Evolutionary conservation across 2,888 invertebrate species (phyloP).

Genomic region (Synanthedon vespiformis): DNA sequence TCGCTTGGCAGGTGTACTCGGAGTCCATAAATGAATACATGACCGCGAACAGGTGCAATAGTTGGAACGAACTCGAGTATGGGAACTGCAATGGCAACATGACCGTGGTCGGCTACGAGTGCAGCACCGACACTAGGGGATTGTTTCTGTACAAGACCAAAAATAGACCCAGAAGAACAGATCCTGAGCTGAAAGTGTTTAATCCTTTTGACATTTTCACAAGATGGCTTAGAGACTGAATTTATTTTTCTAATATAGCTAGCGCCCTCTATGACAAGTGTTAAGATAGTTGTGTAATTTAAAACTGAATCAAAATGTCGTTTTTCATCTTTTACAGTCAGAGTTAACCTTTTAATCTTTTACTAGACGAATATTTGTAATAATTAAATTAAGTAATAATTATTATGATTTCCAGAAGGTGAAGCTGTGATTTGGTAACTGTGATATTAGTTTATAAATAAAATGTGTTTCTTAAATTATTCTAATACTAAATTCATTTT

Average conservation of each 20-base stretch:
- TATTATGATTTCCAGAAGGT: neutral
- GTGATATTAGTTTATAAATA: constrained; percentile 24
- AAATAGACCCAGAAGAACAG: constrained; percentile 7
- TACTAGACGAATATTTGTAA: neutral
- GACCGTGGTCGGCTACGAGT: constrained; percentile 33
- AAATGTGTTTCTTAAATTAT: neutral
- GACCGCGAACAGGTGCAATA: constrained; percentile 26
- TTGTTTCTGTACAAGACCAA: constrained; percentile 34
- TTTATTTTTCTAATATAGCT: no score
- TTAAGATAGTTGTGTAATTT: no score
- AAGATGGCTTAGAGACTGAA: constrained; percentile 2
- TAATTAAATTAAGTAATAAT: neutral
- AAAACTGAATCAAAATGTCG: neutral
- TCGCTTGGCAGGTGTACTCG: constrained; percentile 43
- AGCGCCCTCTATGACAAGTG: no score
- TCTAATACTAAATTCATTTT: no score
- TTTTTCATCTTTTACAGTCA: neutral
- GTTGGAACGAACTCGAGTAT: constrained; percentile 30
- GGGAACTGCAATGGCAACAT: constrained; percentile 32
- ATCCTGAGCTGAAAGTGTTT: constrained; percentile 17
- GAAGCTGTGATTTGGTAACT: constrained; percentile 11
- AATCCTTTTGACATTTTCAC: constrained; percentile 28
- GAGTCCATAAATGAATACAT: constrained; percentile 31
- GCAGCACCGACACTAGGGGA: constrained; percentile 22
- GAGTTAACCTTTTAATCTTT: neutral